phyloP scores from a whole-genome alignment of 1,140 invertebrate species.

The Zaprionus taronus region DNA sequence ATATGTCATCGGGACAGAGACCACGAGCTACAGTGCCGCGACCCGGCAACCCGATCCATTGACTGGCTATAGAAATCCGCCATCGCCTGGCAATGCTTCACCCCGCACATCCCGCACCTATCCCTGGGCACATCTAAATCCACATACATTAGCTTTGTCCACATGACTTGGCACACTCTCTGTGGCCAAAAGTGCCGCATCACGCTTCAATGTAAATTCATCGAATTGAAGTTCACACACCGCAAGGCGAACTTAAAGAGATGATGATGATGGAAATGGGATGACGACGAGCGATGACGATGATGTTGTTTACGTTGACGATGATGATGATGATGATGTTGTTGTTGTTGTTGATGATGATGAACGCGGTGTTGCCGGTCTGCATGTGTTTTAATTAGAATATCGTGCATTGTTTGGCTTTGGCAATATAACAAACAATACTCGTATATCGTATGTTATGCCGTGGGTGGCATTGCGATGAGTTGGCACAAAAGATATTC shows the following conservation, averaged over 20 bases:
- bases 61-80: slow-evolving; percentile 54
- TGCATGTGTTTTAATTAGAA: slow-evolving; percentile 79
- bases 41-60: slow-evolving; percentile 55
- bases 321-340: slow-evolving; percentile 8
- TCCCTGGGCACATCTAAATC: slow-evolving; percentile 44
- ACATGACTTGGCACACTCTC: slow-evolving; percentile 58
- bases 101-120: slow-evolving; percentile 15
- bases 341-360: slow-evolving; percentile 14
- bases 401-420: slow-evolving; percentile 82
- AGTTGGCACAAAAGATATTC: slow-evolving; percentile 51
- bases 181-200: slow-evolving; percentile 59
- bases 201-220: slow-evolving; percentile 78
- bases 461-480: slow-evolving; percentile 76
- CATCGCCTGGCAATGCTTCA: slow-evolving; percentile 9
- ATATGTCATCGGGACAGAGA: slow-evolving; percentile 69
- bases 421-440: slow-evolving; percentile 81
- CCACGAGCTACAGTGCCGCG: slow-evolving; percentile 24
- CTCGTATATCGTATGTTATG: slow-evolving; percentile 32
- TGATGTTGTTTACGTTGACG: slow-evolving; percentile 19
- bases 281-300: slow-evolving; percentile 6
- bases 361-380: slow-evolving; percentile 7
- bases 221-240: slow-evolving; percentile 52
- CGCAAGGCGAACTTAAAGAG: slow-evolving; percentile 44
- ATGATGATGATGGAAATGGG: slow-evolving; percentile 24
- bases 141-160: slow-evolving; percentile 74